phyloP scores from a whole-genome alignment of 2,113 vertebrate species.

The Trichomycterus rosablanca region DNA sequence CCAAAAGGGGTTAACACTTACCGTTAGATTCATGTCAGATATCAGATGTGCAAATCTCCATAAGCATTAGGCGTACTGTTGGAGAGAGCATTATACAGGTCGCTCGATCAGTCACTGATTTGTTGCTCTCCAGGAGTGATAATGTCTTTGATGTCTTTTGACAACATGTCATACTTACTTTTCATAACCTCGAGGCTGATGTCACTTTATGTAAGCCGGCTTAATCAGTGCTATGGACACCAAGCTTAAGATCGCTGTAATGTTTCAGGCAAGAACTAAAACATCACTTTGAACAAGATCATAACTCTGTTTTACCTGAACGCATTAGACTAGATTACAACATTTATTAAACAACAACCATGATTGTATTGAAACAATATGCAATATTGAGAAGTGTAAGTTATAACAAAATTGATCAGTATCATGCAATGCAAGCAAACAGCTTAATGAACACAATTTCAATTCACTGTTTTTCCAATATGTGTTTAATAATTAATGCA shows the following conservation, averaged over 20 bases:
- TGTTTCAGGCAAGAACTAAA: background rate
- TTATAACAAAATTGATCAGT: too few species aligned
- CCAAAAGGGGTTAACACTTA: slow-evolving; percentile 61
- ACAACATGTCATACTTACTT: slow-evolving; percentile 37
- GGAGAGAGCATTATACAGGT: slow-evolving; percentile 55
- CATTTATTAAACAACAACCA: too few species aligned
- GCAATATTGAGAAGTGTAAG: too few species aligned
- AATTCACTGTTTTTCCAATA: too few species aligned
- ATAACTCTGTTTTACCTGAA: slow-evolving; percentile 9
- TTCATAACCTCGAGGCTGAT: slow-evolving; percentile 23
- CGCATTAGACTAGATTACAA: too few species aligned
- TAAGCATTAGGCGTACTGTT: slow-evolving; percentile 68
- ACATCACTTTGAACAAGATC: too few species aligned
- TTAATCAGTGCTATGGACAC: background rate
- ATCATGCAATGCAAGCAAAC: too few species aligned
- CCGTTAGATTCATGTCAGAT: slow-evolving; percentile 78
- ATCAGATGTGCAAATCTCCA: slow-evolving; percentile 74
- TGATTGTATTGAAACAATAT: too few species aligned
- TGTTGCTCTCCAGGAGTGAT: slow-evolving; percentile 63
- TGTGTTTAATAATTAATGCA: slow-evolving; percentile 28
- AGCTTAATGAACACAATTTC: too few species aligned
- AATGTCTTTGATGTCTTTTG: slow-evolving; percentile 48
- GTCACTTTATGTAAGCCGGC: slow-evolving; percentile 4
- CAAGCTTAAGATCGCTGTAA: background rate
- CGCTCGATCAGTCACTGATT: slow-evolving; percentile 61